A percentile compares a stretch with the other conserved stretches of the same genome.
phyloP scores from a whole-genome alignment of 2,113 vertebrate genomes.

The Rhegmatorhina hoffmannsi region DNA sequence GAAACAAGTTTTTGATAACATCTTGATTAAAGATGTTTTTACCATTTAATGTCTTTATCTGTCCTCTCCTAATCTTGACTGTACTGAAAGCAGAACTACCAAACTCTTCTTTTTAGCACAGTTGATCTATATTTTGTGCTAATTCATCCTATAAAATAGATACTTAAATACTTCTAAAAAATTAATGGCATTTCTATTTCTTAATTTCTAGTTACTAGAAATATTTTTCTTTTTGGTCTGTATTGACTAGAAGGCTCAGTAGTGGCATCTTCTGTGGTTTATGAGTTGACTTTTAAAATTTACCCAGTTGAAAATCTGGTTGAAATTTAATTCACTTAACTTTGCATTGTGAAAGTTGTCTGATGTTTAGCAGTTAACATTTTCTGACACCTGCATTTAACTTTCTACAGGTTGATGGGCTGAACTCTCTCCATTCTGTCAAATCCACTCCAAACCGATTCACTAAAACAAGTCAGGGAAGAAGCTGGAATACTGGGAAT shows the following conservation, averaged over 20 bases:
- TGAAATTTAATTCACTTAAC: background rate
- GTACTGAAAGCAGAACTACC: background rate
- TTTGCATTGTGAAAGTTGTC: background rate
- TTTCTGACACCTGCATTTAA: background rate
- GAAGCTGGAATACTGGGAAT: constrained; percentile 99
- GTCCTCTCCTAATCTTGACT: background rate
- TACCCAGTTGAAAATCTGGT: background rate
- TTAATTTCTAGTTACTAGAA: background rate
- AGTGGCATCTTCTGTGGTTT: background rate
- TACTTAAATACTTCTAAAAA: background rate
- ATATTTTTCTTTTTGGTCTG: background rate
- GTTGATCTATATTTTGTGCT: background rate
- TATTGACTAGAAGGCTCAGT: background rate
- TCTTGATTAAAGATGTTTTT: background rate
- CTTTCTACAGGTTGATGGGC: constrained; percentile 85
- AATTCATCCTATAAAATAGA: background rate
- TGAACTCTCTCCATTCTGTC: constrained; percentile 95
- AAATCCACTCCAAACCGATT: constrained; percentile 96
- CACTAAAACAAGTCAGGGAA: constrained; percentile 97
- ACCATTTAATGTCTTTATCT: background rate
- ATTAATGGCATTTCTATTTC: background rate
- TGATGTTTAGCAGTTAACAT: background rate
- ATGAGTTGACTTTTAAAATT: background rate
- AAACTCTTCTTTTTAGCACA: background rate
- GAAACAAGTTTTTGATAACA: background rate